Base-by-base conservation (phyloP, 2,113 vertebrate genomes). In the Oncorhynchus masou region DNA sequence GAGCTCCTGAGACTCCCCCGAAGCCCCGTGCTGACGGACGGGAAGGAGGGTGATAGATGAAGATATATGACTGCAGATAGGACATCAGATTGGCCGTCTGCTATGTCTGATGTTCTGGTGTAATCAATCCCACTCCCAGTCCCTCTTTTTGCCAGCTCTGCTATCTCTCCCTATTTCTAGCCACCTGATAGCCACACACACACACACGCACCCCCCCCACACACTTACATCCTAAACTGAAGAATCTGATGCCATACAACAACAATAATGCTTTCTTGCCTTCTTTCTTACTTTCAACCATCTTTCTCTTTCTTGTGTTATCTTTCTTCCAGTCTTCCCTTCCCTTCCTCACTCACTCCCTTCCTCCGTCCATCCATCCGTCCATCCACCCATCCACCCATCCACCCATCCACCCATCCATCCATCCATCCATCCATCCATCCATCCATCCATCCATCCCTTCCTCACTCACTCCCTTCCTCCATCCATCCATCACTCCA, bases 71-170 rank as follows among this genome's bases (percentile, higher is more conserved):
- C 87, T 84, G 83, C 85, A 91, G 90, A 91, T 87, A 81, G 89
- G 90, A 90, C 90, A 89, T 88, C 85, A 92, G 91, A 92, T 94
- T 92, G 92, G 90, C 80, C 78, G 87, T 84, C 84, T 77, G 85
- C 83, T 87, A 83, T 88, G 90, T 91, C 88, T 90, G 85, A 91
- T 90, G 77, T 84, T 87, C 73, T 70, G 76, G 73, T 88, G 89
- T 90, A 93, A 93, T 92, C 92, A 90, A 91, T 92, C 86, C 88
- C 85, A 76, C 85, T 86, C 83, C 73, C 83, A 76, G 57, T 16
- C 86, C 77, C 62, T 75, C 69, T 79, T 79, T 75, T 83, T 78
- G 67, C 60, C 57, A 29, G 51, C 73, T 76, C 15, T 74, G 25
- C 71, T 84, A 78, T 87, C 83, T 75, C 54, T 49, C 70, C 49